These are phyloP conservation scores for Eolophus roseicapilla DNA, from an alignment of 2,113 vertebrate genomes.

Conservation along the genomic window DNA sequence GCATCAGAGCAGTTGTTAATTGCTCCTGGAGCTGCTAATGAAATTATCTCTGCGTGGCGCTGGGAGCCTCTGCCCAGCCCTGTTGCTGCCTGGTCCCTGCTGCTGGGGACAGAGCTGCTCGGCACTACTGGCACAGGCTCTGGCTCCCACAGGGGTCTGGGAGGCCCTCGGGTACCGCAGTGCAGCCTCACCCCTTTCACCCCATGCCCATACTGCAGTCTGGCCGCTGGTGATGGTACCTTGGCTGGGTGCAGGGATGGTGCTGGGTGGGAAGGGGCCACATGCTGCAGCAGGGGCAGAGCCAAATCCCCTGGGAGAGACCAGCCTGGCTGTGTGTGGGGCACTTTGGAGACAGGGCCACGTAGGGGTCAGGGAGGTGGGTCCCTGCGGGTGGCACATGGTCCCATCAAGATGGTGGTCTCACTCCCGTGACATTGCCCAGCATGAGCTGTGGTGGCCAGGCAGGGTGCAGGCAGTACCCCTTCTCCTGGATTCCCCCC, in stretches of 20 bases:
- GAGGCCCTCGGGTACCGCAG: rapidly evolving
- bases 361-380: not conserved
- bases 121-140: rapidly evolving
- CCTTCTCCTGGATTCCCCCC: not conserved
- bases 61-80: not conserved
- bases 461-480: not conserved
- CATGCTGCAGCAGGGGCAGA: not conserved
- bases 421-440: not conserved
- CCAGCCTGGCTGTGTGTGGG: not conserved
- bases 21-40: conserved; percentile 72
- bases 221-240: not conserved
- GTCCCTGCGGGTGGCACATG: not conserved
- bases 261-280: rapidly evolving
- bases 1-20: conserved; percentile 74
- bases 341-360: not conserved
- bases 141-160: not conserved
- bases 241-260: not conserved
- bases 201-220: not conserved
- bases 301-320: not conserved
- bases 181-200: not conserved
- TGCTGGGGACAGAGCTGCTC: not conserved
- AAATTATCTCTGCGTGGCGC: conserved; percentile 63
- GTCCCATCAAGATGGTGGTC: not conserved
- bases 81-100: rapidly evolving
- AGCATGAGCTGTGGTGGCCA: not conserved